Conservation (phyloP, 2,113 vertebrate species). For the Turdus rufiventris region DNA sequence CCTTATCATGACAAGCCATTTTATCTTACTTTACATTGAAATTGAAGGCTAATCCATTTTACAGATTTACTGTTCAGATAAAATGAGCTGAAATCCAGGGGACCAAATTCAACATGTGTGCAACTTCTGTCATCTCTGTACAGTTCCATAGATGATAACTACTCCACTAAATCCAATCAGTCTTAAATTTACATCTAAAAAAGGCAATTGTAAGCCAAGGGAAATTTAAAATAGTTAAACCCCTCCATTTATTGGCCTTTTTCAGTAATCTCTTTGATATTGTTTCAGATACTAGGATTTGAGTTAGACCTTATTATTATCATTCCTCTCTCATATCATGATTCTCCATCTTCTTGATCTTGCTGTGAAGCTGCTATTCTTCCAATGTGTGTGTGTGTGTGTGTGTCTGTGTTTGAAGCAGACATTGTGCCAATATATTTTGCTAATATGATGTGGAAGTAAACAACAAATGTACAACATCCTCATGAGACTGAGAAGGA, state of each 20-base stretch:
- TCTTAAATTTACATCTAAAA: background rate
- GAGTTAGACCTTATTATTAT: background rate
- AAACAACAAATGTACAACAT: background rate
- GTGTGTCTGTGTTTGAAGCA: background rate
- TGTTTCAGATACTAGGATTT: background rate
- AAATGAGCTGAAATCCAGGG: slow-evolving; percentile 27
- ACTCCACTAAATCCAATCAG: background rate
- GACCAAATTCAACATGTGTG: background rate
- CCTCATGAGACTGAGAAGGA: background rate
- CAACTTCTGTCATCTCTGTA: background rate
- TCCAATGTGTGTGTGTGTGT: background rate
- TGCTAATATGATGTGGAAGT: background rate
- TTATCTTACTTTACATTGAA: slow-evolving; percentile 32
- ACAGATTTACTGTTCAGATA: slow-evolving; percentile 1
- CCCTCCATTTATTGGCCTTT: background rate
- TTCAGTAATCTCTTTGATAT: background rate
- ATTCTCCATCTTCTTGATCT: background rate
- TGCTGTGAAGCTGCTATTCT: background rate
- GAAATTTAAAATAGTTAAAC: background rate
- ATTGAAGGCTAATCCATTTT: slow-evolving; percentile 33
- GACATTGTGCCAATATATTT: background rate
- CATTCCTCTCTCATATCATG: background rate
- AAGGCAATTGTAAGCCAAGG: background rate
- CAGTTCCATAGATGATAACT: background rate
- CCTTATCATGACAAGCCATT: background rate